Conservation (phyloP, 2,888 invertebrate genomes). For the Eupithecia abbreviata region DNA sequence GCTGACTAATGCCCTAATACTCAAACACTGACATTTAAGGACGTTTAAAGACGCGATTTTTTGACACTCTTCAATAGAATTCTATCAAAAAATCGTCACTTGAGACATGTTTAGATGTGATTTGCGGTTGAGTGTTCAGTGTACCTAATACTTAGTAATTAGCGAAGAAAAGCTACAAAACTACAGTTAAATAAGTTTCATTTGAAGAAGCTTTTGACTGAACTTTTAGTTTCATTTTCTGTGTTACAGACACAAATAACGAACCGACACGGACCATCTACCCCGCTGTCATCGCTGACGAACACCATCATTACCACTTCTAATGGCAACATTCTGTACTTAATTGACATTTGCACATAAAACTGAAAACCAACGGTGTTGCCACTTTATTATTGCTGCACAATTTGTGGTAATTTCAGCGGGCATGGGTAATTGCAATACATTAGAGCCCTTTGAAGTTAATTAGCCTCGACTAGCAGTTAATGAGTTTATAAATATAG, state of each 20-base stretch:
- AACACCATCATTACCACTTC: not conserved
- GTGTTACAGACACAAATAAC: not conserved
- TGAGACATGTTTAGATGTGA: too few relatives aligned
- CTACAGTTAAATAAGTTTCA: not conserved
- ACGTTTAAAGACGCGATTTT: too few relatives aligned
- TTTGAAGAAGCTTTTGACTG: not conserved
- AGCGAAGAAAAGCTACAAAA: not conserved
- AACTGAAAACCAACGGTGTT: constrained; percentile 31
- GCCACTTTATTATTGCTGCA: constrained; percentile 39
- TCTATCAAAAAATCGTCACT: too few relatives aligned
- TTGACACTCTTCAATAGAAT: too few relatives aligned
- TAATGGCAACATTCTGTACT: constrained; percentile 9
- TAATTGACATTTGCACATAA: constrained; percentile 26
- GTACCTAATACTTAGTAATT: not conserved
- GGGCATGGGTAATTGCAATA: constrained; percentile 57
- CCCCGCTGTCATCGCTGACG: not conserved
- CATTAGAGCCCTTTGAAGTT: constrained; percentile 70
- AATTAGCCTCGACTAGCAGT: constrained; percentile 58
- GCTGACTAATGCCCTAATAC: not conserved
- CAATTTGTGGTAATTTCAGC: constrained; percentile 42
- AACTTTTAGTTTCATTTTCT: not conserved
- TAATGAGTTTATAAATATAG: constrained; percentile 48
- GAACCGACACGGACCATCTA: not conserved
- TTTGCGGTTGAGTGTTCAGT: too few relatives aligned
- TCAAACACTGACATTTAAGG: too few relatives aligned